Conservation (phyloP, 2,888 invertebrate species). For the Drosophila prolongata region DNA sequence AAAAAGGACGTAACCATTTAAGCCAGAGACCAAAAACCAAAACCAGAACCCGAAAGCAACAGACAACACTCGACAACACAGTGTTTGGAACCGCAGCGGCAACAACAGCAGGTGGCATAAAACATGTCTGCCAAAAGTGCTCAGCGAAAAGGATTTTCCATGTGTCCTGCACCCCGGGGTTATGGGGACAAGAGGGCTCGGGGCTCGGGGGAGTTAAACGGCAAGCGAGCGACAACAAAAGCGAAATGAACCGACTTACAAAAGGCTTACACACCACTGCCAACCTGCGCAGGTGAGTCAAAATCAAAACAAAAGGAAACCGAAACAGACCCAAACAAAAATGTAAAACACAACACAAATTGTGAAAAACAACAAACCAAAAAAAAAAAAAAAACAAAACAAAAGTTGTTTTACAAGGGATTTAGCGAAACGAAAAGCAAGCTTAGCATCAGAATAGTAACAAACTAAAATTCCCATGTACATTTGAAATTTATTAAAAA, state of each 20-base stretch:
- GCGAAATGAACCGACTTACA: slow-evolving; percentile 26
- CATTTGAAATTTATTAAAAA: slow-evolving; percentile 27
- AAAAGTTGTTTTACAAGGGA: slow-evolving; percentile 31
- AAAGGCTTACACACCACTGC: slow-evolving; percentile 40
- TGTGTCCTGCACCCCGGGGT: slow-evolving; percentile 28
- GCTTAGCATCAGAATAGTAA: slow-evolving; percentile 5
- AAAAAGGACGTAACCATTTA: slow-evolving; percentile 35
- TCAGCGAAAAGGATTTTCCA: slow-evolving; percentile 13
- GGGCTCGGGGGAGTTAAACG: slow-evolving; percentile 3
- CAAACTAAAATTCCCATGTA: not conserved
- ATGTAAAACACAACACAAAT: slow-evolving; percentile 2
- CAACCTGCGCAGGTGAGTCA: slow-evolving; percentile 28
- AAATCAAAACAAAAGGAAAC: slow-evolving; percentile 20
- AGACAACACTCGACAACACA: slow-evolving; percentile 11
- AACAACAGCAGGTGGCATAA: slow-evolving; percentile 41
- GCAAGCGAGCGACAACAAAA: slow-evolving; percentile 19
- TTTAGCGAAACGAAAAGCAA: slow-evolving; percentile 15
- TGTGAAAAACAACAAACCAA: slow-evolving; percentile 1
- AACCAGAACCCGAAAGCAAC: slow-evolving; percentile 1
- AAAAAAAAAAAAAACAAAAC: not conserved
- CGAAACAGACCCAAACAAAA: slow-evolving; percentile 9
- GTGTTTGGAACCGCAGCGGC: slow-evolving; percentile 26
- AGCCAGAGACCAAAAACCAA: slow-evolving; percentile 23
- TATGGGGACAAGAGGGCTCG: not conserved
- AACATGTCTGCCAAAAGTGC: slow-evolving; percentile 34